Conservation (phyloP, 1,140 invertebrate genomes). For the Drosophila prosaltans region DNA sequence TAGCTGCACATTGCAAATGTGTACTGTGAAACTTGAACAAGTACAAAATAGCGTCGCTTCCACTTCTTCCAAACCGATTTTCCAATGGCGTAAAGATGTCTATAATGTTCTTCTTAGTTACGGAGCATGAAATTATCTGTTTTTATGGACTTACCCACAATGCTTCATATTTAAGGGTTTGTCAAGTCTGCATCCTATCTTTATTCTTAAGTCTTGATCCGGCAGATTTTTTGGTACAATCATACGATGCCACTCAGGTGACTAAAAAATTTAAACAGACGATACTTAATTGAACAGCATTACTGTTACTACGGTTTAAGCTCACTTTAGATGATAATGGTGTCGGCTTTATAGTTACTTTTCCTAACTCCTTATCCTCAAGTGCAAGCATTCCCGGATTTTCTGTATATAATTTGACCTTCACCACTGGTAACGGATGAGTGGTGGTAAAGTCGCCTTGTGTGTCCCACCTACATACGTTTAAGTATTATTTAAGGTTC, state of each 20-base stretch:
- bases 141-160: slow-evolving; percentile 88
- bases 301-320: background rate
- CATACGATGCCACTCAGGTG: slow-evolving; percentile 99
- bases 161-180: slow-evolving; percentile 99
- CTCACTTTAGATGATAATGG: slow-evolving; percentile 93
- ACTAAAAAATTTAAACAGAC: slow-evolving; percentile 83
- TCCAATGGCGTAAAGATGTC: slow-evolving; percentile 96
- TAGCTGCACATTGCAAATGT: slow-evolving; percentile 99
- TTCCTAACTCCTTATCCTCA: slow-evolving; percentile 99
- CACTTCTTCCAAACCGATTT: slow-evolving; percentile 99
- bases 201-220: slow-evolving; percentile 98
- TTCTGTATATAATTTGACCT: slow-evolving; percentile 98
- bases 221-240: slow-evolving; percentile 95
- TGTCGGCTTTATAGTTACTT: slow-evolving; percentile 96
- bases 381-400: slow-evolving; percentile 98
- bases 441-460: slow-evolving; percentile 99
- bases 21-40: slow-evolving; percentile 99
- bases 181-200: slow-evolving; percentile 99
- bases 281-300: slow-evolving; percentile 4
- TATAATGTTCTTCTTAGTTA: slow-evolving; percentile 75
- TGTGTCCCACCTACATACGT: slow-evolving; percentile 93
- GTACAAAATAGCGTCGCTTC: slow-evolving; percentile 99
- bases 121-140: no score
- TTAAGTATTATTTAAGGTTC: background rate
- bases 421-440: slow-evolving; percentile 97